Base-by-base conservation (phyloP, 2,888 invertebrate genomes). In the Drosophila infuscata region DNA sequence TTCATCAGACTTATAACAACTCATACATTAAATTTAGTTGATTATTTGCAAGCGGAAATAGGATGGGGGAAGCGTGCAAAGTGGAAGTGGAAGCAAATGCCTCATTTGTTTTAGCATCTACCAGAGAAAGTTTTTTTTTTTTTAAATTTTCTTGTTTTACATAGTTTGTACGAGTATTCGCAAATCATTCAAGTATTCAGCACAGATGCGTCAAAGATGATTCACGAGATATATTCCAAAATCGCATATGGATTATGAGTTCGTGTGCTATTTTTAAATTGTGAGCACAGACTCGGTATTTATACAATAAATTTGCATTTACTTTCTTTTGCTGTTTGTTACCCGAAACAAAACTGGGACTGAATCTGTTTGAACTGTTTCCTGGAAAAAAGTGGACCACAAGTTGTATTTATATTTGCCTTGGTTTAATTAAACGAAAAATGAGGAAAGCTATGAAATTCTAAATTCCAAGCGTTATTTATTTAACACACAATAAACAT, bases 21-120 rank as follows among this genome's bases (percentile, higher is more conserved):
- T 59, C 68, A 72, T 76, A 67, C 57, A 68, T 71, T 67, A 79
- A 79, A 79, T 86, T 79, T 75, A 81, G 71, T 67, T 71, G 57
- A 77, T 77, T 43, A 15, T 73, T 25, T 63, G 52, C 20, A 52
- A 73, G 30, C 74, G 79, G 74, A 74, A 78, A 56, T 65, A 49
- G 56, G 56, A 58, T 25, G 51, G 46, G 25, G 30, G 2, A 7
- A 20, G 38, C 41, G 12, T 12, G 38, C n/a, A 48, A n/a, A 15
- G 20, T 32, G n/a, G 57, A 43, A 43, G 32, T 20, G 57, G 51
- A 49, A 32, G n/a, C 52, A 59, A 63, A 62, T 53, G 69, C 70
- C 48, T 70, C 70, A 67, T 62, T 64, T 70, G 61, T 51, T 59
- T 52, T 48, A 78, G 48, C 66, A 78, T 64, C 58, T 46, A 70